Base-by-base conservation (phyloP, 2,113 vertebrate genomes). In the Ammodytes dubius region DNA sequence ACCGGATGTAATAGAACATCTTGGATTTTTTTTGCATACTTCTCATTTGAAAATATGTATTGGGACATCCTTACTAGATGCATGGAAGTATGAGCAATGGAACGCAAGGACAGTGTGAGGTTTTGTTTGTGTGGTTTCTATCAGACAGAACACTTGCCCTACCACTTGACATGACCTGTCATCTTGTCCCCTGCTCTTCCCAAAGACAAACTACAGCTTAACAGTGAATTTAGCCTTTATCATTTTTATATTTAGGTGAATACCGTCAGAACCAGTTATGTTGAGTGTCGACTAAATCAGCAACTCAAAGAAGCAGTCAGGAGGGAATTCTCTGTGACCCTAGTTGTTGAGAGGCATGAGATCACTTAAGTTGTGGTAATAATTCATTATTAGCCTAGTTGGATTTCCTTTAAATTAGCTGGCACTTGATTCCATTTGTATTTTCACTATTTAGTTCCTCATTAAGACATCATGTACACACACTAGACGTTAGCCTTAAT, bases 51-150 rank as follows among this genome's bases (percentile, higher is more conserved):
- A 27, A 27, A 27, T 27, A 27, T 27, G 27, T 27, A 27, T 27
- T 27, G 27, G 27, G 27, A 27, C 27, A 27, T 27, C 27, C 27
- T 27, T 27, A 27, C 27, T 27, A 27, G 27, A 27, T 27, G 27
- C 27, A 27, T 27, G 27, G 27, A 27, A 27, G 27, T 27, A 27
- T 27, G 27, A 27, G 27, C 27, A 27, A 27, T 27, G 27, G 27
- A 27, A 27, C 27, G 27, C 27, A 27, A 2, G 27, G 27, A 27
- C 27, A 27, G 27, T 27, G 27, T 27, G 27, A 27, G 60, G 71
- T 71, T 79, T 75, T 79, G 49, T 54, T 79, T 68, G 71, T 58
- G 45, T 46, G 70, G 49, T 46, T 80, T 27, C 69, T 73, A 70
- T 54, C 77, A 67, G 40, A 49, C 50, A 50, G 43, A 66, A 56